phyloP scores from a whole-genome alignment of 2,113 vertebrate genomes.

The Bufo gargarizans region DNA sequence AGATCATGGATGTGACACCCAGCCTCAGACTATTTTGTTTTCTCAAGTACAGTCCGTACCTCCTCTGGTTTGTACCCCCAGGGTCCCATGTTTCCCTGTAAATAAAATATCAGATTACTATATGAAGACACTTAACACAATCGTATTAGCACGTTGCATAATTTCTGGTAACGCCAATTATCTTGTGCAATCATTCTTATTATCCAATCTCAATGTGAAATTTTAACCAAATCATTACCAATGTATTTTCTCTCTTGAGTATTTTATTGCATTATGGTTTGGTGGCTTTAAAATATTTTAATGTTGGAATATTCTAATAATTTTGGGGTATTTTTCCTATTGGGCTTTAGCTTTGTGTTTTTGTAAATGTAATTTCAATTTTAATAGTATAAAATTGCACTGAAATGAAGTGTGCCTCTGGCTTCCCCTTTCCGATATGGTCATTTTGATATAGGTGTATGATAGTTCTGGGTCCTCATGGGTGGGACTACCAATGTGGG shows the following conservation, averaged over 20 bases:
- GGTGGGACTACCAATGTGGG: too few relatives aligned
- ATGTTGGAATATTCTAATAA: too few relatives aligned
- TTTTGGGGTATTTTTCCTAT: too few relatives aligned
- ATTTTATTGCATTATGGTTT: too few relatives aligned
- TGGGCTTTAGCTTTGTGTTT: too few relatives aligned
- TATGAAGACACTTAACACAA: conserved; percentile 15
- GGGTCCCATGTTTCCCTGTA: conserved; percentile 83
- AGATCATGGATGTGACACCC: conserved; percentile 21
- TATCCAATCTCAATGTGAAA: not conserved
- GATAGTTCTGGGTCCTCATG: too few relatives aligned
- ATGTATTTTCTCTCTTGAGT: not conserved
- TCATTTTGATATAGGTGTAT: too few relatives aligned
- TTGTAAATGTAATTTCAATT: too few relatives aligned
- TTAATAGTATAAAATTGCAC: too few relatives aligned
- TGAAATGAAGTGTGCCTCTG: too few relatives aligned
- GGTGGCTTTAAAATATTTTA: too few relatives aligned
- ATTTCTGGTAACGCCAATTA: not conserved
- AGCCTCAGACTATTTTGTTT: conserved; percentile 59
- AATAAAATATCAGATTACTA: conserved; percentile 58
- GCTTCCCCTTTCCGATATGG: too few relatives aligned
- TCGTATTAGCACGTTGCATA: not conserved
- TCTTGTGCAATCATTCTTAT: not conserved
- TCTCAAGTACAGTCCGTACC: conserved; percentile 81
- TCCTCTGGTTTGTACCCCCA: conserved; percentile 83
- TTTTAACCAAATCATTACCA: not conserved